A percentile compares a stretch with the other conserved stretches of the same genome.
Evolutionary conservation across 2,113 vertebrate species (phyloP).

Genomic region (Nothobranchius kuhntae): DNA sequence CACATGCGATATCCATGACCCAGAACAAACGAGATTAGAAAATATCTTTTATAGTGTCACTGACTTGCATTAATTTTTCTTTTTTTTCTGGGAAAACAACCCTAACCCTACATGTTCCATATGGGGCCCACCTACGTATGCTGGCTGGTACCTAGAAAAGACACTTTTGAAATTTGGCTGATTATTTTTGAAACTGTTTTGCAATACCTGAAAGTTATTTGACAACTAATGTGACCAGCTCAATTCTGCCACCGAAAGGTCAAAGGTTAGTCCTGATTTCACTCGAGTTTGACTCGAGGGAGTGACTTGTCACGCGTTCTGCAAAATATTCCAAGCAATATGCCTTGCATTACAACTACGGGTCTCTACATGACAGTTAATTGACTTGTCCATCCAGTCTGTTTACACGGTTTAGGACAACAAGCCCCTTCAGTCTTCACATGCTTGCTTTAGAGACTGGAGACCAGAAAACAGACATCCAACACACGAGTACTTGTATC

Average conservation of each 20-base stretch:
- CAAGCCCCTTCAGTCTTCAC: neutral
- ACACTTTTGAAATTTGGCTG: too few species aligned
- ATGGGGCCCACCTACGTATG: too few species aligned
- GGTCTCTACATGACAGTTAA: conserved; percentile 75
- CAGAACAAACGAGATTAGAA: too few species aligned
- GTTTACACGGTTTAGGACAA: conserved; percentile 5
- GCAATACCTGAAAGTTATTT: too few species aligned
- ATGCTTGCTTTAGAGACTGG: conserved; percentile 45
- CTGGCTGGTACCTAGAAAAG: too few species aligned
- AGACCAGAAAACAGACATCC: conserved; percentile 45
- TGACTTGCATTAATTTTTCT: too few species aligned
- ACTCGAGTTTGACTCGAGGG: conserved; percentile 21
- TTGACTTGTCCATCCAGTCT: conserved; percentile 44
- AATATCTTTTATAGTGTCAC: too few species aligned
- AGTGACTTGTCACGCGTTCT: conserved; percentile 54
- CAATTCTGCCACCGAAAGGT: conserved; percentile 32
- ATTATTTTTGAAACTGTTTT: too few species aligned
- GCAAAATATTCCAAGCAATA: conserved; percentile 65
- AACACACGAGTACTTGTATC: conserved; percentile 51
- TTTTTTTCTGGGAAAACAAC: too few species aligned
- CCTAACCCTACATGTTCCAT: too few species aligned
- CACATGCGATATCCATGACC: too few species aligned
- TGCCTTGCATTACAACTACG: conserved; percentile 83
- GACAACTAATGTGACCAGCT: conserved; percentile 15
- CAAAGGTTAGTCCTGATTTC: conserved; percentile 23